Evolutionary conservation across 2,113 vertebrate species (phyloP).

Genomic region (Mus pahari): DNA sequence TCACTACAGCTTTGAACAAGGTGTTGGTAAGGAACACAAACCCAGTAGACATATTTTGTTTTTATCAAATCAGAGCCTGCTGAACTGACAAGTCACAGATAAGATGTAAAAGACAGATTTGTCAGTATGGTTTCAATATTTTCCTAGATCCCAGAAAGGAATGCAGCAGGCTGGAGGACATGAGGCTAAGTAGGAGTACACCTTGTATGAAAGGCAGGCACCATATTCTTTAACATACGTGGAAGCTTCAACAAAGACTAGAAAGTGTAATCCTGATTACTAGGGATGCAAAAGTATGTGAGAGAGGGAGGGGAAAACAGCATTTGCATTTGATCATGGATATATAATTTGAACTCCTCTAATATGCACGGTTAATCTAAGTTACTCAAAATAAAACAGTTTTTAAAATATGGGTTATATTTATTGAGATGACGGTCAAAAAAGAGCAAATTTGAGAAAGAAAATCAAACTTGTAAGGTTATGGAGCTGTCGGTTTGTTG

Average conservation of each 20-base stretch:
- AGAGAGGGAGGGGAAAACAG: accelerated
- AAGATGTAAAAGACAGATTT: background rate
- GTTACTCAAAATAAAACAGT: background rate
- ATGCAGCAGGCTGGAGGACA: no score
- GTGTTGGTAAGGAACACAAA: background rate
- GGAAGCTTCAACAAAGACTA: background rate
- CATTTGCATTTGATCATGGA: background rate
- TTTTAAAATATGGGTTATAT: background rate
- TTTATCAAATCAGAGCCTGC: no score
- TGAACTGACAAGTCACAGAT: no score
- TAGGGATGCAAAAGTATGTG: background rate
- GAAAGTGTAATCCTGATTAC: background rate
- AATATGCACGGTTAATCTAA: background rate
- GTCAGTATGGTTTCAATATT: background rate
- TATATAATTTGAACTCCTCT: background rate
- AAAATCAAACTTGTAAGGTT: background rate
- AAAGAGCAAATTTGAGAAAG: background rate
- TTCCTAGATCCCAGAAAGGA: background rate
- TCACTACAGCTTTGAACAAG: background rate
- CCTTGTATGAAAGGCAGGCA: background rate
- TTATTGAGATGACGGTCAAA: background rate
- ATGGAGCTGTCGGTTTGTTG: background rate
- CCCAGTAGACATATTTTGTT: background rate
- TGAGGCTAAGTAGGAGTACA: no score
- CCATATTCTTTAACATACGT: accelerated